Conservation (phyloP, 2,113 vertebrate genomes). For the Phaetusa simplex region DNA sequence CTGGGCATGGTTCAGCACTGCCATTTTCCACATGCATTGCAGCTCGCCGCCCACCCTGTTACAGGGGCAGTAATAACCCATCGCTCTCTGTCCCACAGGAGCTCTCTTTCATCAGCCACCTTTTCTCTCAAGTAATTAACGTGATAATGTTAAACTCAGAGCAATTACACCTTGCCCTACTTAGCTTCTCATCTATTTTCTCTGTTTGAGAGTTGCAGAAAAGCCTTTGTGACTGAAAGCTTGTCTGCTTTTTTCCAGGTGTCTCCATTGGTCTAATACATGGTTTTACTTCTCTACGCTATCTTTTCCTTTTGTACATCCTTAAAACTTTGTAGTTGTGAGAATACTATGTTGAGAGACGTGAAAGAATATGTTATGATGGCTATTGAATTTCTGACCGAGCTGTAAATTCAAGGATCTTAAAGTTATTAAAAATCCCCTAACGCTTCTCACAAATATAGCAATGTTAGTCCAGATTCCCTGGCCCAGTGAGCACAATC, state of each 20-base stretch:
- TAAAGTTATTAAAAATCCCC: background rate
- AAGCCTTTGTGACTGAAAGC: background rate
- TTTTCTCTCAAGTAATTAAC: background rate
- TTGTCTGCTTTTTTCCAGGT: background rate
- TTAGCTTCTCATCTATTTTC: background rate
- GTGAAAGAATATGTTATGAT: background rate
- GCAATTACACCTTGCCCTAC: background rate
- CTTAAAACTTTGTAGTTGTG: background rate
- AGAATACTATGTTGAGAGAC: background rate
- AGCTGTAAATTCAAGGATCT: background rate
- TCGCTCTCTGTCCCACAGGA: background rate
- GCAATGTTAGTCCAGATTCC: background rate
- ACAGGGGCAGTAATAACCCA: background rate
- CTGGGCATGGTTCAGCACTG: background rate
- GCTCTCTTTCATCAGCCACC: background rate
- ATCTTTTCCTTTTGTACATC: background rate
- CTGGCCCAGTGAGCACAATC: background rate
- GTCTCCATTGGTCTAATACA: background rate
- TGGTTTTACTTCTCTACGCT: background rate
- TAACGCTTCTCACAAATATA: background rate
- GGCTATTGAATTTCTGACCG: background rate
- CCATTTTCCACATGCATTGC: fast-evolving
- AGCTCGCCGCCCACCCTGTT: background rate
- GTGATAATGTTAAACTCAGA: background rate
- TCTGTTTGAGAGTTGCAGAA: background rate